Base-by-base conservation (phyloP, 1,140 invertebrate species). In the Hydropsyche tenuis region DNA sequence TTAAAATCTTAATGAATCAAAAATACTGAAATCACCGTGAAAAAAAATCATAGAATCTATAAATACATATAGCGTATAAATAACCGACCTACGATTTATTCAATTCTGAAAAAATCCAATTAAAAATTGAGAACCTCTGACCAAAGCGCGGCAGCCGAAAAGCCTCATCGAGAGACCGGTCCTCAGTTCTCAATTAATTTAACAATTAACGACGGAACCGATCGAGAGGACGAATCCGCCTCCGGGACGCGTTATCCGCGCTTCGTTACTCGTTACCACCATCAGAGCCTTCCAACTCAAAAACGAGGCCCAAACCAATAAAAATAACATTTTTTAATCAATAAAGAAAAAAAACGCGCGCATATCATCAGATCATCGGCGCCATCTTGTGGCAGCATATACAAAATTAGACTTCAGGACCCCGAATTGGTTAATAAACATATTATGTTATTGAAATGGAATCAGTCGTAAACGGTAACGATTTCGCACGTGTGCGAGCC, bases 191-290 rank as follows among this genome's bases (percentile, higher is more conserved):
- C 48, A 20, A 53, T 53, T 53, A 53, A 53, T 53, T 53, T 53
- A 53, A 53, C 48, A 53, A 53, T 53, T 53, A 53, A 53, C 48
- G 48, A 46, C 45, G 45, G 14, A 46, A 46, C 45, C 18, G 16
- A 53, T 53, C 48, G 48, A 37, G 30, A 37, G 30, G 30, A 37
- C 30, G 30, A 37, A 37, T 37, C 14, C 48, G 48, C 48, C 16
- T 53, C 20, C 18, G 14, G 16, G 16, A 16, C 48, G 14, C n/a
- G 1, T 3, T 37, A 37, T n/a, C n/a, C n/a, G n/a, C n/a, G n/a
- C n/a, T n/a, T n/a, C n/a, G n/a, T 4, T 37, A 37, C 30, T 37
- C 30, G 9, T 37, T 37, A 37, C 3, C 3, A 37, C 3, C 3
- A 37, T 4, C 3, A 4, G 30, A 37, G 30, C 3, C 9, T 37